Evolutionary conservation across 2,113 vertebrate genomes (phyloP).

Genomic region (Trichomycterus rosablanca): DNA sequence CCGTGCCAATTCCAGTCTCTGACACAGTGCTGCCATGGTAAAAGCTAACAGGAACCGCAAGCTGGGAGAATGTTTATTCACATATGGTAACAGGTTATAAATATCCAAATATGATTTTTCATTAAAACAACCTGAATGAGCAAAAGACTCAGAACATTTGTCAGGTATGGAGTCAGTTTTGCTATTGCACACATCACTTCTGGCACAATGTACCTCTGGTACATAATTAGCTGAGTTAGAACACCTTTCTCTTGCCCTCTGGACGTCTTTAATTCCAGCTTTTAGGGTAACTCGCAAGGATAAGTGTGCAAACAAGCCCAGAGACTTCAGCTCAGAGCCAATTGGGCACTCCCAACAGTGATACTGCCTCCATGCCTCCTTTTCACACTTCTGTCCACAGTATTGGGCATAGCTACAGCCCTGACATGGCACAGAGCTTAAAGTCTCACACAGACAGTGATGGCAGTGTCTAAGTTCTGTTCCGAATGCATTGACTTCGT

Average conservation of each 20-base stretch:
- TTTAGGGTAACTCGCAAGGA: conserved; percentile 78
- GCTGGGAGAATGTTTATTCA: conserved; percentile 64
- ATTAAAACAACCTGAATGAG: conserved; percentile 47
- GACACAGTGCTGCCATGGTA: conserved; percentile 72
- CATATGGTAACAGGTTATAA: conserved; percentile 78
- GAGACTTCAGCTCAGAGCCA: conserved; percentile 66
- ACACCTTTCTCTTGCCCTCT: conserved; percentile 36
- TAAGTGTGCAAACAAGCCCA: conserved; percentile 81
- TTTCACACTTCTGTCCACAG: conserved; percentile 73
- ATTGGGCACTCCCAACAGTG: conserved; percentile 80
- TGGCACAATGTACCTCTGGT: not conserved
- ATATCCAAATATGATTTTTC: conserved; percentile 72
- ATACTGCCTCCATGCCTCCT: conserved; percentile 76
- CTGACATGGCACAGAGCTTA: conserved; percentile 70
- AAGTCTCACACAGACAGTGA: conserved; percentile 69
- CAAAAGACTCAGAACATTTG: conserved; percentile 28
- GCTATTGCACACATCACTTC: not conserved
- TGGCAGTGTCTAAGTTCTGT: conserved; percentile 78
- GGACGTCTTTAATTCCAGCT: conserved; percentile 68
- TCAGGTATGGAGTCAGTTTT: not conserved
- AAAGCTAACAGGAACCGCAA: conserved; percentile 76
- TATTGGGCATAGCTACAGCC: conserved; percentile 83
- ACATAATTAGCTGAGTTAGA: not conserved
- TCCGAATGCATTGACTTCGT: conserved; percentile 43
- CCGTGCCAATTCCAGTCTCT: conserved; percentile 57